Evolutionary conservation across 1,140 invertebrate species (phyloP).

Genomic region (Papilio machaon): DNA sequence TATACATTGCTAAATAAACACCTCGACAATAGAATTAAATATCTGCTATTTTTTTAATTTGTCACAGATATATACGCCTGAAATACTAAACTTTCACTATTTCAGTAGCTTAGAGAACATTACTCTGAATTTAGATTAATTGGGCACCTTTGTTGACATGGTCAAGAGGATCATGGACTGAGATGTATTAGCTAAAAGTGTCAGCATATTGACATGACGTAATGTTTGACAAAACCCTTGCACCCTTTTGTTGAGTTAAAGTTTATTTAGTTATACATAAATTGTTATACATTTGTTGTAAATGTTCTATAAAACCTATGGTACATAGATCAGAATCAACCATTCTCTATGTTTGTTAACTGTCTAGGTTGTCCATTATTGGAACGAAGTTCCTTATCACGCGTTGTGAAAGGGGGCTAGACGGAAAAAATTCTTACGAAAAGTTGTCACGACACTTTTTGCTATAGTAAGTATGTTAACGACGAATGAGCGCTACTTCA

Average conservation of each 20-base stretch:
- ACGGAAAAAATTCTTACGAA: too few relatives aligned
- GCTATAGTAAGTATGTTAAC: too few relatives aligned
- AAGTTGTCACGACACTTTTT: too few relatives aligned
- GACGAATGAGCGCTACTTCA: too few relatives aligned
- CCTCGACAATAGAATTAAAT: too few relatives aligned
- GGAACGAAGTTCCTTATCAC: too few relatives aligned
- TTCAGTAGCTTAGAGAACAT: not conserved
- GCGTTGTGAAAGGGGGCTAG: too few relatives aligned
- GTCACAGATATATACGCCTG: too few relatives aligned
- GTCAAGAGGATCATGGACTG: not conserved
- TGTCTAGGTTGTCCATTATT: too few relatives aligned
- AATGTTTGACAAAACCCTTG: slow-evolving; percentile 12
- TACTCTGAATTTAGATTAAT: not conserved
- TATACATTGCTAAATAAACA: too few relatives aligned
- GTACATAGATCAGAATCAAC: not conserved
- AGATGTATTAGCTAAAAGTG: not conserved
- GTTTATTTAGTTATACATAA: not conserved
- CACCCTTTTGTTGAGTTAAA: not conserved
- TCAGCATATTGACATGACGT: not conserved
- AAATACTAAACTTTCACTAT: not conserved
- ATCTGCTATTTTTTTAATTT: too few relatives aligned
- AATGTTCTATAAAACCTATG: not conserved
- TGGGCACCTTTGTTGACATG: not conserved
- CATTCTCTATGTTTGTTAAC: too few relatives aligned
- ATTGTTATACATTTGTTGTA: not conserved